A percentile compares a stretch with the other conserved stretches of the same genome.
Conservation (phyloP, 2,888 invertebrate species). For the Pristionchus fissidentatus region DNA sequence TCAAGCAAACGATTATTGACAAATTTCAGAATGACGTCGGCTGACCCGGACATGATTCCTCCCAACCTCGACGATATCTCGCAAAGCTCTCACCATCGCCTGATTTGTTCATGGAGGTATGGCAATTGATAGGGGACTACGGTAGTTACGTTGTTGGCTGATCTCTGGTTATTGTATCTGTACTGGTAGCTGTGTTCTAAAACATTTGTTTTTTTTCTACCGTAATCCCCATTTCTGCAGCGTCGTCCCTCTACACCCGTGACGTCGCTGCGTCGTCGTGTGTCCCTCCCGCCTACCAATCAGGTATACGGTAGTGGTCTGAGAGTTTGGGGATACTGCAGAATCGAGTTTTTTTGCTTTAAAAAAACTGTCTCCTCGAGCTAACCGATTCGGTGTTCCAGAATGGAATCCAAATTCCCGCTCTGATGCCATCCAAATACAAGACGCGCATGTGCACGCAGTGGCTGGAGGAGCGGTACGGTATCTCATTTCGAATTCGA, state of each 20-base stretch:
- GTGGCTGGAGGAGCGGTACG: constrained; percentile 29
- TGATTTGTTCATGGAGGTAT: constrained; percentile 5
- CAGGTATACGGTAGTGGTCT: no score
- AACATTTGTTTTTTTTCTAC: neutral
- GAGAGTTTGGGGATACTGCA: no score
- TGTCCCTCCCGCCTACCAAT: constrained; percentile 24
- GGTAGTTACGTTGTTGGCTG: neutral
- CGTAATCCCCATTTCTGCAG: neutral
- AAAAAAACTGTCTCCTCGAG: no score
- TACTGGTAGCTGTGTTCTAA: neutral
- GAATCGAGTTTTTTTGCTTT: neutral
- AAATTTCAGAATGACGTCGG: constrained; percentile 38
- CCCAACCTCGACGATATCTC: constrained; percentile 41
- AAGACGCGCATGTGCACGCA: constrained; percentile 61
- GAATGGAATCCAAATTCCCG: neutral
- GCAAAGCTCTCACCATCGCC: constrained; percentile 47
- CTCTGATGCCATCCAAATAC: constrained; percentile 53
- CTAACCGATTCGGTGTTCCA: no score
- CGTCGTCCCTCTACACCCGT: constrained; percentile 25
- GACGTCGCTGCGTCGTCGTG: constrained; percentile 36
- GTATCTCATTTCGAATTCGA: neutral
- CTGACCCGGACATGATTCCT: neutral
- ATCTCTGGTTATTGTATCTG: neutral
- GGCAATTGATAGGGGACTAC: neutral
- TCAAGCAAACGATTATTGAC: no score